Evolutionary conservation across 2,113 vertebrate genomes (phyloP), one percentile per base, ranked within the genome.

Genomic region (Colius striatus): DNA sequence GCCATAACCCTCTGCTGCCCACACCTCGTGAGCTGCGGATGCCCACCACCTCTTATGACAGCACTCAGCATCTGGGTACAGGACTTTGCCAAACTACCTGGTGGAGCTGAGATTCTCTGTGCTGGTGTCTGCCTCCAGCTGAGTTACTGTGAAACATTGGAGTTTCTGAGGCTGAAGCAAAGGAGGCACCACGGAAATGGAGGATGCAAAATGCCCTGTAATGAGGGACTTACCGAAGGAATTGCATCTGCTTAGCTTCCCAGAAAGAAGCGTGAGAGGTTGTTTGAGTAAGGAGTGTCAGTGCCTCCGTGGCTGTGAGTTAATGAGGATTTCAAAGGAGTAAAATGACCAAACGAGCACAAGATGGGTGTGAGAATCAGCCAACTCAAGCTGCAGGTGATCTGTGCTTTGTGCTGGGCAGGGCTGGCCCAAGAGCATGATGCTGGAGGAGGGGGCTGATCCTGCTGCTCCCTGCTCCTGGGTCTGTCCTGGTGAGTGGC

Each of bases 101-200:
- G 47, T 12, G 41, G 30, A 71, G 79, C 65, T n/a, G 34, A 10
- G 34, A 2, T 65, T 47, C 60, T 17, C 51, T 29, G 3, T 43
- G 21, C 27, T 30, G 50, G 34, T 23, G 19, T 53, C 38, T 43
- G 38, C 66, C 66, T 50, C 17, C 66, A 5, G 2, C n/a, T 6
- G 47, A 36, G 6, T 19, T 10, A 14, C 23, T 27, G 32, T 20
- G 47, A 27, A 51, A 70, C 9, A 23, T 5, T 50, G 66, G 48
- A 13, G 67, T n/a, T 17, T 9, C 50, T 23, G 68, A 34, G 29
- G 22, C 50, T 23, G 68, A 34, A 20, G 22, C 53, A n/a, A 53
- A 26, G 19, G 9, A 30, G 73, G 58, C 36, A 3, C 73, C 18
- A 1, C 0, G 5, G 62, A 5, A 38, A n/a, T 1, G 2, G 2